Evolutionary conservation across 64 coral and sea anemone genomes (phyloP).

Genomic region (Porites lutea): DNA sequence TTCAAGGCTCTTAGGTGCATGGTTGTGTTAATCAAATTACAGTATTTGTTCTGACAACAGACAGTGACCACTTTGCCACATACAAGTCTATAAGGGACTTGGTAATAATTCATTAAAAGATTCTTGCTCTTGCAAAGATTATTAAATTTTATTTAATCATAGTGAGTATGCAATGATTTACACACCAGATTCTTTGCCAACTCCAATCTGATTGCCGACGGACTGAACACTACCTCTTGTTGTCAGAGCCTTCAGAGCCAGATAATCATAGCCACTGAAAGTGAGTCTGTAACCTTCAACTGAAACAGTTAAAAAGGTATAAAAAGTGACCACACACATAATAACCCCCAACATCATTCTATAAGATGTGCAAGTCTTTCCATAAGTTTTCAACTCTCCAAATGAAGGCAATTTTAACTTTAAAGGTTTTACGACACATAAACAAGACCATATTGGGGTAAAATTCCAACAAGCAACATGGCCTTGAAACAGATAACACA

Average conservation of each 20-base stretch:
- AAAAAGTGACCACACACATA: not conserved
- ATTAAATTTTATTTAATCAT: no score
- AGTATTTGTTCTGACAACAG: no score
- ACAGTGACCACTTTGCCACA: no score
- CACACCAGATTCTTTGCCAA: conserved; percentile 94
- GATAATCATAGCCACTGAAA: conserved; percentile 94
- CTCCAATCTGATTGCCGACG: conserved; percentile 99
- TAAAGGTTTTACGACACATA: no score
- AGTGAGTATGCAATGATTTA: not conserved
- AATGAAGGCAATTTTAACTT: not conserved
- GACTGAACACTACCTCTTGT: conserved; percentile 87
- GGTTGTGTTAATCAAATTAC: no score
- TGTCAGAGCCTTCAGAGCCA: conserved; percentile 89
- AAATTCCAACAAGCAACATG: no score
- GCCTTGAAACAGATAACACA: no score
- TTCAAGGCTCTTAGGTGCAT: no score
- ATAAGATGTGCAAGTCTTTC: not conserved
- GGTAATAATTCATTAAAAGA: not conserved
- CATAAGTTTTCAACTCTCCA: not conserved
- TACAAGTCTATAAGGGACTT: no score
- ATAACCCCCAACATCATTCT: no score
- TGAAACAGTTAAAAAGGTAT: conserved; percentile 31
- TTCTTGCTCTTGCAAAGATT: no score
- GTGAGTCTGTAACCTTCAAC: conserved; percentile 94
- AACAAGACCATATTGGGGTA: no score